These are phyloP conservation scores for Clanis bilineata DNA, from an alignment of 2,888 invertebrate genomes.

Conservation along the genomic window DNA sequence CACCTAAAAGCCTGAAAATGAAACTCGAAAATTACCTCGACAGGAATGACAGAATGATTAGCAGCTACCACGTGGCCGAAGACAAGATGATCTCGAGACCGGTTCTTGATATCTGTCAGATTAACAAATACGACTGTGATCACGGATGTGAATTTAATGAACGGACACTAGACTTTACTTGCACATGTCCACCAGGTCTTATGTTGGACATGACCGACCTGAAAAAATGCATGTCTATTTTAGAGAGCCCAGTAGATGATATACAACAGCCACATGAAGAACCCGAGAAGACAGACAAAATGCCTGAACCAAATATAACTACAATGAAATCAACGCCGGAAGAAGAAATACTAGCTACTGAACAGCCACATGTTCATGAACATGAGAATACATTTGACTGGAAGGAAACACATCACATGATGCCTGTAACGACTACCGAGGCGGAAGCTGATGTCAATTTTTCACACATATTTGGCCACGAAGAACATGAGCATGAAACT, in stretches of 20 bases:
- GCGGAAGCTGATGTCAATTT: constrained; percentile 52
- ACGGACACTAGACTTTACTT: constrained; percentile 82
- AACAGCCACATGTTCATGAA: constrained; percentile 32
- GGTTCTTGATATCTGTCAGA: constrained; percentile 85
- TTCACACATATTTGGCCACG: constrained; percentile 59
- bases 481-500: constrained; percentile 38
- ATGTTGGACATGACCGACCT: constrained; percentile 59
- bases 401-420: constrained; percentile 52
- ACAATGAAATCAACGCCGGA: constrained; percentile 46
- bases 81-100: constrained; percentile 60
- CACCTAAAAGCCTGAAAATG: constrained; percentile 65
- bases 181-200: constrained; percentile 83
- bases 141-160: constrained; percentile 86
- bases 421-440: constrained; percentile 53
- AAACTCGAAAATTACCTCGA: constrained; percentile 76
- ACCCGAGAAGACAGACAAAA: constrained; percentile 39
- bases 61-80: constrained; percentile 75
- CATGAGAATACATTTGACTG: constrained; percentile 52
- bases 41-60: constrained; percentile 77
- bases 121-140: constrained; percentile 85
- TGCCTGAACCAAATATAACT: constrained; percentile 42
- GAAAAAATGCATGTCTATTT: constrained; percentile 69
- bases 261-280: constrained; percentile 29
- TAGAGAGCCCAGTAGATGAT: constrained; percentile 41
- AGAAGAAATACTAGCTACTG: constrained; percentile 47